These are phyloP conservation scores for Phocides pigmalion DNA, from an alignment of 1,140 invertebrate genomes.

Conservation along the genomic window DNA sequence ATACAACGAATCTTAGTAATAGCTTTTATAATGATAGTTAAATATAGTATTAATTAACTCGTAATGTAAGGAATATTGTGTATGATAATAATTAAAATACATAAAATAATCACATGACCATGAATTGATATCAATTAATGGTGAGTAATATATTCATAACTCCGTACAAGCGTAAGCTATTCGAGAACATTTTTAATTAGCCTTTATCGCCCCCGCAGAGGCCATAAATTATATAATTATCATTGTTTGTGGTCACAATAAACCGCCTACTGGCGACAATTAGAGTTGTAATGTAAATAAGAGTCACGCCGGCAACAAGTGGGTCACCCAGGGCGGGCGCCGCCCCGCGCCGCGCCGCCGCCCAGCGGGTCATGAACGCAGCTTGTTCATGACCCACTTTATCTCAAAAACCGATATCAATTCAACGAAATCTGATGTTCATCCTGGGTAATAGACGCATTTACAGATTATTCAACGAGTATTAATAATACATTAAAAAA, in stretches of 20 bases:
- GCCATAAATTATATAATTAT: conserved; percentile 22
- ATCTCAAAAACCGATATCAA: conserved; percentile 60
- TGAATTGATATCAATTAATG: too few relatives aligned
- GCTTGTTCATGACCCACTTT: conserved; percentile 78
- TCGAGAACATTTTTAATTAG: conserved; percentile 22
- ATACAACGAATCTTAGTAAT: too few relatives aligned
- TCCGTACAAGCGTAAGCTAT: not conserved
- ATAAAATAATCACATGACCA: too few relatives aligned
- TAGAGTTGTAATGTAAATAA: conserved; percentile 74
- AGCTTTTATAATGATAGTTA: too few relatives aligned
- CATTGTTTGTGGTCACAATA: conserved; percentile 28
- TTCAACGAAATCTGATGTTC: conserved; percentile 26
- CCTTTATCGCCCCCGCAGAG: conserved; percentile 2
- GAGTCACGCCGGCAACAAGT: conserved; percentile 72
- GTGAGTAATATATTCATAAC: not conserved
- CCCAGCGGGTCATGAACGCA: conserved; percentile 66
- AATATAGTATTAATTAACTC: too few relatives aligned
- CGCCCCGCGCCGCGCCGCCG: conserved; percentile 21
- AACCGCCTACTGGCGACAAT: conserved; percentile 53
- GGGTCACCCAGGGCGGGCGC: conserved; percentile 63
- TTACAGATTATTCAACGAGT: too few relatives aligned
- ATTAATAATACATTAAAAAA: too few relatives aligned
- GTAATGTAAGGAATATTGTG: too few relatives aligned
- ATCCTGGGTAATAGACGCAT: not conserved
- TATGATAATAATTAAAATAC: too few relatives aligned